These are phyloP conservation scores for Neomonachus schauinslandi DNA, from an alignment of 2,113 vertebrate genomes.

Conservation along the genomic window DNA sequence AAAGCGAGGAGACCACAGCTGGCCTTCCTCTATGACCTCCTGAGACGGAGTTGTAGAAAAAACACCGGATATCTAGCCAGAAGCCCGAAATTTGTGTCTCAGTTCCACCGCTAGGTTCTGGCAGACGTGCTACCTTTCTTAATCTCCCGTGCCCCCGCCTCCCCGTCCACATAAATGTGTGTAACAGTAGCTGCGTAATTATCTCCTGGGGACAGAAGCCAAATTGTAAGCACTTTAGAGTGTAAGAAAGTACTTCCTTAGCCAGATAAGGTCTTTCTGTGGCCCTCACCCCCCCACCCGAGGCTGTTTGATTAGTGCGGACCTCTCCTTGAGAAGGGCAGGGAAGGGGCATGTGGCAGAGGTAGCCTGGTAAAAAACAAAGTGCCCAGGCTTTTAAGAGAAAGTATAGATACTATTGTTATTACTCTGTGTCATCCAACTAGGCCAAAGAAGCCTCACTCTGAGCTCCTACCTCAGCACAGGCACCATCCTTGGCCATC, in stretches of 20 bases:
- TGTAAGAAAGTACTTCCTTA: neutral
- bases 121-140: rapidly evolving
- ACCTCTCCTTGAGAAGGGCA: neutral
- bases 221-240: neutral
- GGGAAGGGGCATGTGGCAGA: neutral
- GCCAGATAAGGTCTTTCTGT: neutral
- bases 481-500: neutral
- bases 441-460: neutral
- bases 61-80: neutral
- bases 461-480: neutral
- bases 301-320: neutral
- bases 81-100: neutral
- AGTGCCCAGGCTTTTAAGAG: neutral
- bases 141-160: neutral
- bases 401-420: neutral
- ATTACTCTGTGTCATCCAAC: neutral
- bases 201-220: neutral
- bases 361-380: neutral
- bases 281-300: rapidly evolving
- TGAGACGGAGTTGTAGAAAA: neutral
- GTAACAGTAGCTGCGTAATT: neutral
- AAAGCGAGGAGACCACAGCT: neutral
- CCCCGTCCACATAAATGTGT: neutral
- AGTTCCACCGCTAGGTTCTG: neutral
- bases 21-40: neutral